These are phyloP conservation scores for Rissa tridactyla DNA, from an alignment of 2,113 vertebrate species.

Conservation along the genomic window DNA sequence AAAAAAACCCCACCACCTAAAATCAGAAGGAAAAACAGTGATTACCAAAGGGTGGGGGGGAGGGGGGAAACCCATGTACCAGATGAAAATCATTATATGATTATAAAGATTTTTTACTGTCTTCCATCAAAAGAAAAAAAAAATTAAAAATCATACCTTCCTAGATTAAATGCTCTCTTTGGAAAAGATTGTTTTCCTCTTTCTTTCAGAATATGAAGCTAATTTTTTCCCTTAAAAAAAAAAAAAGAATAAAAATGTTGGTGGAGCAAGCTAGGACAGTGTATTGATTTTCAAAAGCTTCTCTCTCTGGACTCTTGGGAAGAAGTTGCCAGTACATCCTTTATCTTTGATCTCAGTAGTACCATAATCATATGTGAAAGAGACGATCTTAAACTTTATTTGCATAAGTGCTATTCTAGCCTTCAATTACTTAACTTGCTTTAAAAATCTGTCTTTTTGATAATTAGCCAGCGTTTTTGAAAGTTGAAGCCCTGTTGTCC, in stretches of 20 bases:
- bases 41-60: not conserved
- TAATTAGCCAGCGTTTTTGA: not conserved
- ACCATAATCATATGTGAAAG: not conserved
- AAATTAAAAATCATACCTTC: not conserved
- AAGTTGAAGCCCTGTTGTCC: not conserved
- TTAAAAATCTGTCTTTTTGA: not conserved
- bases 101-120: not conserved
- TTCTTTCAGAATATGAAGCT: not conserved
- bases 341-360: not conserved
- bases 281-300: not conserved
- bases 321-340: not conserved
- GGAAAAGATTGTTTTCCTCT: not conserved
- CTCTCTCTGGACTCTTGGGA: not conserved
- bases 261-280: not conserved
- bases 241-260: not conserved
- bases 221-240: not conserved
- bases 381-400: not conserved
- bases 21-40: not conserved
- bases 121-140: not conserved
- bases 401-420: not conserved
- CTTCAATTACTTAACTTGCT: not conserved
- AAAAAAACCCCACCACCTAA: not conserved
- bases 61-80: accelerated
- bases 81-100: not conserved
- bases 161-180: not conserved